A percentile compares a stretch with the other conserved stretches of the same genome.
Conservation (phyloP, 1,140 invertebrate species). For the Bombus difficillimus region DNA sequence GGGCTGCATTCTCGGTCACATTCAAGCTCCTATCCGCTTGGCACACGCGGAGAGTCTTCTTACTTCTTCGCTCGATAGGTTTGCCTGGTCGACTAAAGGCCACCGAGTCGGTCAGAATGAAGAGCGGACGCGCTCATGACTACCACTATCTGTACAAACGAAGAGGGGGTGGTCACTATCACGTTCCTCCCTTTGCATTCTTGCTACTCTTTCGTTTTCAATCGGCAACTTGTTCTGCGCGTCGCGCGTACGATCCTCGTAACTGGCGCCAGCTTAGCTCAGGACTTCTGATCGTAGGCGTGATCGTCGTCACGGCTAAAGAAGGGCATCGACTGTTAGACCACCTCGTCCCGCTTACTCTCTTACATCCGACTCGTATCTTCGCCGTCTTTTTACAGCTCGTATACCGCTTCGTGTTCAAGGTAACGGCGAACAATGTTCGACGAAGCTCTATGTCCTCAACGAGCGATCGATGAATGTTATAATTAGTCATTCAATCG, state of each 20-base stretch:
- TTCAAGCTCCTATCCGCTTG: conserved; percentile 44
- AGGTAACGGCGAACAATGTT: conserved; percentile 29
- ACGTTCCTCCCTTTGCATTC: conserved; percentile 78
- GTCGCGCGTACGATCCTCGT: conserved; percentile 59
- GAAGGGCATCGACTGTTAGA: conserved; percentile 38
- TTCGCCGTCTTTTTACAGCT: conserved; percentile 9
- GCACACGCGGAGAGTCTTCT: conserved; percentile 33
- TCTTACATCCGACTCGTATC: neutral
- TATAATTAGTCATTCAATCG: neutral
- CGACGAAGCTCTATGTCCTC: neutral
- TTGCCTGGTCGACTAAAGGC: conserved; percentile 64
- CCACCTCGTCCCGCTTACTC: conserved; percentile 14
- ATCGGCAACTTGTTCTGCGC: conserved; percentile 73
- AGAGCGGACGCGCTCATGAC: conserved; percentile 72
- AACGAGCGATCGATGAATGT: neutral
- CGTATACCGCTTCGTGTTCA: neutral
- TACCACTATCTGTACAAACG: conserved; percentile 67
- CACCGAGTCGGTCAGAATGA: conserved; percentile 62
- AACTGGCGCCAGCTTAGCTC: conserved; percentile 50
- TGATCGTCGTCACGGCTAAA: conserved; percentile 55
- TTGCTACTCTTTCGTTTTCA: conserved; percentile 72
- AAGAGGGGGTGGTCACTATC: conserved; percentile 75
- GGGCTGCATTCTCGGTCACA: conserved; percentile 54
- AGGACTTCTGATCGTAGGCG: conserved; percentile 57
- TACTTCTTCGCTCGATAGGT: conserved; percentile 38